These are phyloP conservation scores for Euthynnus affinis DNA, from an alignment of 2,797 vertebrate genomes.

Conservation along the genomic window DNA sequence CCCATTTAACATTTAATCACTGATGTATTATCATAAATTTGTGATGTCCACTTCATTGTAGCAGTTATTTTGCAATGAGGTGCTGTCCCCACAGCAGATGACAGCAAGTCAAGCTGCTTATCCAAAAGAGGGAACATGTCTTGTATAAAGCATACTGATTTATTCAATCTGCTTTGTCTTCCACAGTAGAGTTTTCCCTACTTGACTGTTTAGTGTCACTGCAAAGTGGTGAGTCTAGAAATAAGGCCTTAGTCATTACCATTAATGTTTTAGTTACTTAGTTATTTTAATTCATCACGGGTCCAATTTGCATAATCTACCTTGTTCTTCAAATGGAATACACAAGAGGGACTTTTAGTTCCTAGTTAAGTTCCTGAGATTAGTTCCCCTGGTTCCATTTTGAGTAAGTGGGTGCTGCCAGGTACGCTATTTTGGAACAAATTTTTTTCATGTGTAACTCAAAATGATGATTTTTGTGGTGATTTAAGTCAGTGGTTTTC, in stretches of 20 bases:
- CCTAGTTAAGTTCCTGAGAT: too few relatives aligned
- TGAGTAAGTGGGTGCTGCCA: neutral
- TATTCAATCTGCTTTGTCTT: neutral
- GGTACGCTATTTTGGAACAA: neutral
- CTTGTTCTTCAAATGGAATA: neutral
- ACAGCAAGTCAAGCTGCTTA: neutral
- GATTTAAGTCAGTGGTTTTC: neutral
- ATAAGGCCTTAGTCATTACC: neutral
- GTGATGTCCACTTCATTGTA: conserved; percentile 12
- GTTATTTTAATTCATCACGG: neutral
- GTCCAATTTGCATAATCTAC: neutral
- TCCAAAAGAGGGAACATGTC: neutral
- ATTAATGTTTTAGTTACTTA: neutral
- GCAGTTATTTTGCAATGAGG: conserved; percentile 13
- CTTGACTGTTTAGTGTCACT: neutral
- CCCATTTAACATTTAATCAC: conserved; percentile 16
- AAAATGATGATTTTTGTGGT: neutral
- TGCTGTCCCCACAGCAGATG: neutral
- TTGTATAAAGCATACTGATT: neutral
- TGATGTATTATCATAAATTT: neutral
- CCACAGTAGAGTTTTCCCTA: neutral
- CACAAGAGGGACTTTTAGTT: too few relatives aligned
- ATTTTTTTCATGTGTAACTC: neutral
- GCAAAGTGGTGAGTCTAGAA: neutral
- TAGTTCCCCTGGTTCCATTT: neutral